A percentile compares a stretch with the other conserved stretches of the same genome.
Conservation (phyloP, 2,888 invertebrate genomes). For the Steinernema carpocapsae region DNA sequence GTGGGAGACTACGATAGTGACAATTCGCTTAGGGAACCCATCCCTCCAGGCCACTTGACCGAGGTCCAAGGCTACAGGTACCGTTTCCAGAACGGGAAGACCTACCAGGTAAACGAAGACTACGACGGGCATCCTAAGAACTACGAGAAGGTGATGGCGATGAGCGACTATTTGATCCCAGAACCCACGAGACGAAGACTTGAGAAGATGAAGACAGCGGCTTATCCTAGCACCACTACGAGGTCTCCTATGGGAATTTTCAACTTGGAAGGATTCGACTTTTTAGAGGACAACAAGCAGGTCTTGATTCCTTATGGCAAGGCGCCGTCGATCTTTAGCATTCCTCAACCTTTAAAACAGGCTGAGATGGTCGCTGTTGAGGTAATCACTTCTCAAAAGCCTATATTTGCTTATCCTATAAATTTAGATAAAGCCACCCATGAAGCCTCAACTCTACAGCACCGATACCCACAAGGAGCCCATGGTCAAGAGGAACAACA, state of each 20-base stretch:
- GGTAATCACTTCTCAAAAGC: background rate
- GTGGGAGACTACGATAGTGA: background rate
- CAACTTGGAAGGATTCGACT: background rate
- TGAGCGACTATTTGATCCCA: slow-evolving; percentile 27
- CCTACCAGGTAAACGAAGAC: slow-evolving; percentile 15
- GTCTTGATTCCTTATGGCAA: slow-evolving; percentile 17
- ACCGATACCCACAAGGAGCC: background rate
- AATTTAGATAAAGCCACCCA: too few species aligned
- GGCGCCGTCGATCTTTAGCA: slow-evolving; percentile 31
- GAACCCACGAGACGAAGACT: background rate
- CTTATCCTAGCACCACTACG: background rate
- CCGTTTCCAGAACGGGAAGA: slow-evolving; percentile 20
- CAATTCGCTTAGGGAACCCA: background rate
- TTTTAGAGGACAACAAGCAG: background rate
- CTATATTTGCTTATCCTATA: too few species aligned
- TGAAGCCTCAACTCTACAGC: background rate
- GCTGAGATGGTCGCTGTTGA: slow-evolving; percentile 18
- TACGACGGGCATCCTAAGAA: slow-evolving; percentile 18
- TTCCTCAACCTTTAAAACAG: slow-evolving; percentile 14
- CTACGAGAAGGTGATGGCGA: slow-evolving; percentile 22
- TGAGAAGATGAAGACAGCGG: slow-evolving; percentile 13
- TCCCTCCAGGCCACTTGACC: slow-evolving; percentile 19
- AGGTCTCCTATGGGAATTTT: slow-evolving; percentile 19
- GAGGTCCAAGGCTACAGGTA: slow-evolving; percentile 23
- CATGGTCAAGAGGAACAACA: slow-evolving; percentile 27